phyloP scores from a whole-genome alignment of 2,113 vertebrate genomes.

The Onychorhynchus coronatus region DNA sequence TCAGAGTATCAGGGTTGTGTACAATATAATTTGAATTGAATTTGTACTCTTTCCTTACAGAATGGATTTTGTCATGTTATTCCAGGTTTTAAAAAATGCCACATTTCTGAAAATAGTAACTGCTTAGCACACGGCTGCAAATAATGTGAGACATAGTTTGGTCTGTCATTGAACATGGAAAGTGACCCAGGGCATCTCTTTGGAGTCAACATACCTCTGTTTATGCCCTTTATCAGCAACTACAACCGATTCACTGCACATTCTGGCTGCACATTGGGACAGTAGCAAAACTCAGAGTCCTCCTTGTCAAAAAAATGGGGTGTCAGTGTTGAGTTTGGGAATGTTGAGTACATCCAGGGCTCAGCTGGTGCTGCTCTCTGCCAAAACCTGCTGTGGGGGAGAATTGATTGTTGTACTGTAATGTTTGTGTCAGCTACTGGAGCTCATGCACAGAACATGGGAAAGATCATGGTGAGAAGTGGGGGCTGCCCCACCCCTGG shows the following conservation, averaged over 20 bases:
- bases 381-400: neutral
- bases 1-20: neutral
- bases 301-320: neutral
- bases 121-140: neutral
- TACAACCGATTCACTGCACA: neutral
- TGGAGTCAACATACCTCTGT: neutral
- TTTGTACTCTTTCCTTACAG: neutral
- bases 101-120: neutral
- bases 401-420: neutral
- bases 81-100: conserved; percentile 37
- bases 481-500: neutral
- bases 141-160: neutral
- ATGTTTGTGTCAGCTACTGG: neutral
- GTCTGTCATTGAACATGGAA: neutral
- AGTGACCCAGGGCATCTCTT: neutral
- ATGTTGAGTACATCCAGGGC: neutral
- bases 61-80: conserved; percentile 4
- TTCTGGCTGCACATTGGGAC: neutral
- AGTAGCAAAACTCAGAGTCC: rapidly evolving
- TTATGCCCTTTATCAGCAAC: neutral
- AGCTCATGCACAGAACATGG: neutral
- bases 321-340: neutral
- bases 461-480: neutral
- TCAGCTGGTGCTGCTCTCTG: neutral
- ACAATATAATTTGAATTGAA: neutral